Percentiles rank a stretch among this genome's conserved stretches.
Evolutionary conservation across 2,888 invertebrate species (phyloP).

Genomic region (Cephonodes hylas): DNA sequence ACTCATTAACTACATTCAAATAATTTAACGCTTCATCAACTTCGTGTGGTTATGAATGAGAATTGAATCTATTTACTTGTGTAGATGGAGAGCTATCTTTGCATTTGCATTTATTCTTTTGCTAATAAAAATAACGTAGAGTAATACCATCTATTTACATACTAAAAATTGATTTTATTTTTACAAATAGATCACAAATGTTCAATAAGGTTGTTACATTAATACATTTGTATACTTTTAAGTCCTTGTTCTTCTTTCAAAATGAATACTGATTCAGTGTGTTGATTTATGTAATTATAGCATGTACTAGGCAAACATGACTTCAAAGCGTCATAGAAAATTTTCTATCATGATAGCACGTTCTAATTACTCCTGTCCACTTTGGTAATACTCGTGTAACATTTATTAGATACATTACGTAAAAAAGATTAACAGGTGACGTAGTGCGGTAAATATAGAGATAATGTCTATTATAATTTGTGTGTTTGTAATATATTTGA

Average conservation of each 20-base stretch:
- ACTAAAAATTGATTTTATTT: too few species aligned
- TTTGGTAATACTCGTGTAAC: constrained; percentile 30
- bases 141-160: too few species aligned
- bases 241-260: background rate
- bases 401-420: constrained; percentile 32
- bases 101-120: too few species aligned
- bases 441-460: background rate
- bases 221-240: background rate
- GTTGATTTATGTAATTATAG: background rate
- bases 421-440: constrained; percentile 12
- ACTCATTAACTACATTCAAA: background rate
- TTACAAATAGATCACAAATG: too few species aligned
- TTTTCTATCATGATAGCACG: constrained; percentile 13
- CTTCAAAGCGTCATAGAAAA: constrained; percentile 22
- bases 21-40: background rate
- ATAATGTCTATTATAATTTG: background rate
- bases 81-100: too few species aligned
- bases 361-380: constrained; percentile 28
- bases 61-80: too few species aligned
- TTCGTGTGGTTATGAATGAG: too few species aligned
- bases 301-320: constrained; percentile 16
- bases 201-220: background rate
- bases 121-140: too few species aligned
- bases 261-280: background rate
- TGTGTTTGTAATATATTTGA: background rate